Conservation (phyloP, 2,797 vertebrate species). For the Melanotaenia trifasciata region DNA sequence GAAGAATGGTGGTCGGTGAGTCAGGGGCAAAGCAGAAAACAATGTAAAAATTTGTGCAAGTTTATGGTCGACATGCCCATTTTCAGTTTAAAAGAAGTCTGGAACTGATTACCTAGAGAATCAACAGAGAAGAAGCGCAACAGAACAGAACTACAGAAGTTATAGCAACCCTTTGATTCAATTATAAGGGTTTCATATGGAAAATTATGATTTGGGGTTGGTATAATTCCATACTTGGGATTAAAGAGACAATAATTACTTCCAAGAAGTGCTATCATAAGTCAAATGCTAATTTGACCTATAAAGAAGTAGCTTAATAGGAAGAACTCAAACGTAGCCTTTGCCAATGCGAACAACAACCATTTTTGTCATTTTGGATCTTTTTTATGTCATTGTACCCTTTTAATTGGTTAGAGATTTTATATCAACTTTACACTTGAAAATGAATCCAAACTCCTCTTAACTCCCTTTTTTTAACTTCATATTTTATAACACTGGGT, state of each 20-base stretch:
- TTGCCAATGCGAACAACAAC: too few relatives aligned
- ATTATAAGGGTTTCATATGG: too few relatives aligned
- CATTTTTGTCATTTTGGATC: too few relatives aligned
- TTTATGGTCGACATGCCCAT: background rate
- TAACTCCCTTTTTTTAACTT: too few relatives aligned
- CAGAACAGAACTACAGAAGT: too few relatives aligned
- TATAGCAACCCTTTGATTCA: too few relatives aligned
- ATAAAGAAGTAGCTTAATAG: too few relatives aligned
- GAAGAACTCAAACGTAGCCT: too few relatives aligned
- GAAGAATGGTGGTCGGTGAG: slow-evolving; percentile 17
- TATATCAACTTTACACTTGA: background rate
- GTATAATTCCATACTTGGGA: background rate
- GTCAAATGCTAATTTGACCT: background rate
- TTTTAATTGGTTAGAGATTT: background rate
- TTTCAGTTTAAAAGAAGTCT: too few relatives aligned
- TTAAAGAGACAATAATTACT: background rate
- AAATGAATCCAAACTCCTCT: background rate
- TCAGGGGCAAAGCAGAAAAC: background rate
- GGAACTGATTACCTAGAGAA: too few relatives aligned
- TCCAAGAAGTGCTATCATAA: background rate
- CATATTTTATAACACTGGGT: background rate
- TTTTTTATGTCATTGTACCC: too few relatives aligned
- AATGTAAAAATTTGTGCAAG: background rate
- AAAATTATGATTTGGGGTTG: background rate
- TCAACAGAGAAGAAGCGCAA: too few relatives aligned